phyloP scores from a whole-genome alignment of 2,797 vertebrate species.

The Tangara arthus region DNA sequence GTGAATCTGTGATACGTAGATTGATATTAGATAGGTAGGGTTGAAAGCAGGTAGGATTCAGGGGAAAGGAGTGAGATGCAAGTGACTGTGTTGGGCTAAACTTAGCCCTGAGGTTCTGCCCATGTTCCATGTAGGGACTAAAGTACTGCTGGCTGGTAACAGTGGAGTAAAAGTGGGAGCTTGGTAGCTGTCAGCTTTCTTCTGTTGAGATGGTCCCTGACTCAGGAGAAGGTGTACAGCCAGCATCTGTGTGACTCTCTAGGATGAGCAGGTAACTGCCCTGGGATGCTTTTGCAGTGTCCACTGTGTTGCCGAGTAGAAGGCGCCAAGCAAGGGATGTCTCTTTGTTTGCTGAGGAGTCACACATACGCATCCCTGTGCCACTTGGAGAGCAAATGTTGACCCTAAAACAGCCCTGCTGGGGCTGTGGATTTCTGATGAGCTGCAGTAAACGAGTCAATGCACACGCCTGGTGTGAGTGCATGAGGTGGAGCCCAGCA shows the following conservation, averaged over 20 bases:
- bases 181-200: not conserved
- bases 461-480: not conserved
- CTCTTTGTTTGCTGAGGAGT: not conserved
- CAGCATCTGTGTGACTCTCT: not conserved
- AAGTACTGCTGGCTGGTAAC: not conserved
- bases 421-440: not conserved
- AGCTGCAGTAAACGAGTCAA: not conserved
- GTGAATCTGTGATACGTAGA: not conserved
- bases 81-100: not conserved
- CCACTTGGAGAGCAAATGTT: not conserved
- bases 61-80: not conserved
- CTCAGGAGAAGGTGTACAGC: not conserved
- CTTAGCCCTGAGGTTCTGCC: not conserved
- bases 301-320: rapidly evolving
- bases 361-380: rapidly evolving
- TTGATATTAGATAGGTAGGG: not conserved
- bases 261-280: not conserved
- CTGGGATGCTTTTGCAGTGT: not conserved
- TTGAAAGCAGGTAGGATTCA: not conserved
- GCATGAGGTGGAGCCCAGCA: not conserved
- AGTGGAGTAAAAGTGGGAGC: not conserved
- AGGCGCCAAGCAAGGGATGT: not conserved
- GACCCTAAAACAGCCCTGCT: not conserved
- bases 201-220: not conserved
- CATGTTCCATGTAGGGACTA: not conserved